Evolutionary conservation across 2,888 invertebrate genomes (phyloP).

Genomic region (Acanthoscelides obtectus): DNA sequence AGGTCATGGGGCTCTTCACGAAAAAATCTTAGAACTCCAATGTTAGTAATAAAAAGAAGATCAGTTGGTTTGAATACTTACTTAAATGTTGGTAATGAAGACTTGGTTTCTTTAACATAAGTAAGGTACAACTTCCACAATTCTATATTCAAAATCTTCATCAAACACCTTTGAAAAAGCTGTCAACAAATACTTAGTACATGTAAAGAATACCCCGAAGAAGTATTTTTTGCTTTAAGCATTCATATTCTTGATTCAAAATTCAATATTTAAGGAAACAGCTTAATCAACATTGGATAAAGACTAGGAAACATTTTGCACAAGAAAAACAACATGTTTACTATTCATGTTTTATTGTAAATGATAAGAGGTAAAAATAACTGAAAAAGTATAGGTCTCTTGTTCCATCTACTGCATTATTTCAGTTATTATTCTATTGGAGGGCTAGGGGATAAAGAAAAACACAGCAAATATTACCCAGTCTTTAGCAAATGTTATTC

Average conservation of each 20-base stretch:
- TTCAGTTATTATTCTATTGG: conserved; percentile 2
- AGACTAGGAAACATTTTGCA: conserved; percentile 28
- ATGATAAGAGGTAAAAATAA: conserved; percentile 9
- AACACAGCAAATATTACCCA: conserved; percentile 28
- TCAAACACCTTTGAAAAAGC: conserved; percentile 96
- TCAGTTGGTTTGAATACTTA: conserved; percentile 51
- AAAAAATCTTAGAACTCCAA: neutral
- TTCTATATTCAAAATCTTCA: conserved; percentile 98
- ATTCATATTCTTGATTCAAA: neutral
- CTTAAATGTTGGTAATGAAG: conserved; percentile 89
- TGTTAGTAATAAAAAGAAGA: conserved; percentile 5
- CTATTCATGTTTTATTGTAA: conserved; percentile 17
- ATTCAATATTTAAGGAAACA: neutral
- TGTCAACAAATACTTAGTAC: conserved; percentile 48
- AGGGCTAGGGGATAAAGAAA: conserved; percentile 14
- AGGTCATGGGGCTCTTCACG: no score
- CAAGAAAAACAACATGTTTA: conserved; percentile 28
- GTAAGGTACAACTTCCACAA: conserved; percentile 96
- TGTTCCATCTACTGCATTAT: neutral
- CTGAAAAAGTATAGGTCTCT: neutral
- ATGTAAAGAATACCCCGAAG: conserved; percentile 3
- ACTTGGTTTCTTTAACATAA: conserved; percentile 97
- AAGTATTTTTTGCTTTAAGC: neutral
- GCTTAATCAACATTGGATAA: conserved; percentile 31
- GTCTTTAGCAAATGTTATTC: conserved; percentile 35